Conservation (phyloP, 2,797 vertebrate genomes). For the Lutjanus campechanus region DNA sequence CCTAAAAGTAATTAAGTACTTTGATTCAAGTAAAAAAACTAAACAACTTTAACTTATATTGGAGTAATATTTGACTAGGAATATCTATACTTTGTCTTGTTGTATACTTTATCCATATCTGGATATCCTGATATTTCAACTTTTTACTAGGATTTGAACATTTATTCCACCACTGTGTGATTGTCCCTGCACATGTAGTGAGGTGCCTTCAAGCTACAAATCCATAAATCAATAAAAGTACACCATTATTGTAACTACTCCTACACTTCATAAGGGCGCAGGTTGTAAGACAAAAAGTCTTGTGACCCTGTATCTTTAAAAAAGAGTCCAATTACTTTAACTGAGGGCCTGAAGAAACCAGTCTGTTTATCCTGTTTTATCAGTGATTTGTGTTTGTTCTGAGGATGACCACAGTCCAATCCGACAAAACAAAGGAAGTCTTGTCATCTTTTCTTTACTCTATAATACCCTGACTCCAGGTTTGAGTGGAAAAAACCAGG, state of each 20-base stretch:
- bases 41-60: no score
- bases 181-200: neutral
- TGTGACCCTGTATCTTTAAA: slow-evolving; percentile 3
- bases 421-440: neutral
- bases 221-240: neutral
- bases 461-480: slow-evolving; percentile 25
- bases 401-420: slow-evolving; percentile 12
- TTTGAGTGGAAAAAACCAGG: slow-evolving; percentile 38
- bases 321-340: slow-evolving; percentile 22
- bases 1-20: no score
- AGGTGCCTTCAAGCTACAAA: neutral
- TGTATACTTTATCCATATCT: no score
- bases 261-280: neutral
- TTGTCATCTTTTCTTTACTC: neutral
- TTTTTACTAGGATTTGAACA: neutral
- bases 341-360: slow-evolving; percentile 1
- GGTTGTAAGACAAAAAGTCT: neutral
- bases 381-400: slow-evolving; percentile 1
- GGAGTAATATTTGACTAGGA: no score
- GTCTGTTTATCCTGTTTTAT: neutral
- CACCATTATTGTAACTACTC: neutral
- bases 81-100: no score
- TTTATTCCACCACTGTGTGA: neutral
- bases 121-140: neutral
- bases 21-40: no score